phyloP scores from a whole-genome alignment of 2,888 invertebrate genomes.

The Callimorpha dominula region DNA sequence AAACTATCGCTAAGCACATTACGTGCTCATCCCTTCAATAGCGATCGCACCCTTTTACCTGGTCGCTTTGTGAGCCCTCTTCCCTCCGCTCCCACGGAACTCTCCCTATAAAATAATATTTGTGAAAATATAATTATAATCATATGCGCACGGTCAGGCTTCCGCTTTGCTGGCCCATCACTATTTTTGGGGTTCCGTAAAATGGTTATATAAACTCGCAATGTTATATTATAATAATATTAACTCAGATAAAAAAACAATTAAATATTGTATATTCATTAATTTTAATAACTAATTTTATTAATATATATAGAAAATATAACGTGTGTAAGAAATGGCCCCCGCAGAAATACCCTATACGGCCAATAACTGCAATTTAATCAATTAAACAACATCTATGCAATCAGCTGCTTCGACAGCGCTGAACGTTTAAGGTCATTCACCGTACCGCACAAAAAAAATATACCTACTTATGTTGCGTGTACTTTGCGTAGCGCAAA shows the following conservation, averaged over 20 bases:
- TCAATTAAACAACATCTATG: too few relatives aligned
- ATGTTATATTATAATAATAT: not conserved
- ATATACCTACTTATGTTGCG: too few relatives aligned
- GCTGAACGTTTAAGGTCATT: too few relatives aligned
- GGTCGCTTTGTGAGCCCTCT: conserved; percentile 52
- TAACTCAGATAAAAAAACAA: not conserved
- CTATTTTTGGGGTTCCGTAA: conserved; percentile 43
- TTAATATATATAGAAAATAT: too few relatives aligned
- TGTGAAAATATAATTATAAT: conserved; percentile 84
- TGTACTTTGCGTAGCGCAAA: too few relatives aligned
- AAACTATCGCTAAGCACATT: conserved; percentile 71
- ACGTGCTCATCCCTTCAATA: conserved; percentile 68
- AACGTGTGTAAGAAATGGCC: too few relatives aligned
- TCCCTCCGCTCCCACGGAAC: conserved; percentile 74
- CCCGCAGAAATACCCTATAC: too few relatives aligned
- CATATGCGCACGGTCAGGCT: conserved; percentile 76
- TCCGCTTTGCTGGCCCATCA: conserved; percentile 69
- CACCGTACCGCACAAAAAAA: too few relatives aligned
- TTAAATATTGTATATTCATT: too few relatives aligned
- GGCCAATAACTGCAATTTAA: too few relatives aligned
- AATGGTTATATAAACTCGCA: not conserved
- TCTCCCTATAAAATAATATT: conserved; percentile 75
- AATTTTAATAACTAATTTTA: too few relatives aligned
- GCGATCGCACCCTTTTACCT: conserved; percentile 64
- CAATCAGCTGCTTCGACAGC: too few relatives aligned